phyloP scores from a whole-genome alignment of 2,797 vertebrate genomes.

The Anisognathus igniventris region DNA sequence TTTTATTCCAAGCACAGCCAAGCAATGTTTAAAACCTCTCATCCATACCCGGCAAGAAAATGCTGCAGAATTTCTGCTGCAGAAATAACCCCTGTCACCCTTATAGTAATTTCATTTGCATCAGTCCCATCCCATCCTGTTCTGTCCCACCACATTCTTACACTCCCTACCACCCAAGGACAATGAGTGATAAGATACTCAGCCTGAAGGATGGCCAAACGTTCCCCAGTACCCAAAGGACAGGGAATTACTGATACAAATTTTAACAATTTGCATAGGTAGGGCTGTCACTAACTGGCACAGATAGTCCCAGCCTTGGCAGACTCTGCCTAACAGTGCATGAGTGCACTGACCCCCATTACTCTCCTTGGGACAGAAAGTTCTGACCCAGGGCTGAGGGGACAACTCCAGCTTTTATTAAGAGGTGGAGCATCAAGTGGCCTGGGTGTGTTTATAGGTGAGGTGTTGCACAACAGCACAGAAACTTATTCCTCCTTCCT shows the following conservation, averaged over 20 bases:
- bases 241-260: neutral
- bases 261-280: neutral
- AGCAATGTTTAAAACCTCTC: neutral
- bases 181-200: neutral
- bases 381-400: neutral
- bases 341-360: rapidly evolving
- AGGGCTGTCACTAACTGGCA: neutral
- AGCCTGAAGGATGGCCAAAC: neutral
- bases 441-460: neutral
- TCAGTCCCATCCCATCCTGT: neutral
- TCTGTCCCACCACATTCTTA: neutral
- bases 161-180: rapidly evolving
- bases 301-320: neutral
- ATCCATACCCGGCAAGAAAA: neutral
- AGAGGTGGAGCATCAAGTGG: neutral
- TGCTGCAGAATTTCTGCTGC: neutral
- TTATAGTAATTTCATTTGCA: neutral
- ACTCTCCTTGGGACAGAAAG: neutral
- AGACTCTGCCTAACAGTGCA: neutral
- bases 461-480: neutral
- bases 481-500: neutral
- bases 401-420: neutral
- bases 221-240: neutral
- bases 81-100: neutral
- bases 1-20: neutral